These are phyloP conservation scores for Sialia sialis DNA, from an alignment of 2,113 vertebrate species.

Conservation along the genomic window DNA sequence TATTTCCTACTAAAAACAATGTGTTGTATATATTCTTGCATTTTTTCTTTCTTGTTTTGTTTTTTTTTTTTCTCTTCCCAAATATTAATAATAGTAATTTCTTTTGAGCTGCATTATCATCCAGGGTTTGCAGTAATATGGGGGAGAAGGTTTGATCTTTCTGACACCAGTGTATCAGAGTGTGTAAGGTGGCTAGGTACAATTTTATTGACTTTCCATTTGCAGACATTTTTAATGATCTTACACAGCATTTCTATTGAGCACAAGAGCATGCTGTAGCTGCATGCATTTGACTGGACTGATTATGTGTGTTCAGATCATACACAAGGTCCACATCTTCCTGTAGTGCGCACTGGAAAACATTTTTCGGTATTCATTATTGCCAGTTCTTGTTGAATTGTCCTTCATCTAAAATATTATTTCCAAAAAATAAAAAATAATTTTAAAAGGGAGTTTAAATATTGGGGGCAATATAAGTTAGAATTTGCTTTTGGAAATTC, in stretches of 20 bases:
- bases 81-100: background rate
- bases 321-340: background rate
- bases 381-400: background rate
- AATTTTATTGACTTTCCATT: background rate
- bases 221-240: background rate
- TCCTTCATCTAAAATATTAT: background rate
- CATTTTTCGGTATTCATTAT: background rate
- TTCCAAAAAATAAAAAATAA: fast-evolving
- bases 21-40: background rate
- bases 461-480: background rate
- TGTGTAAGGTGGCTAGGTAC: background rate
- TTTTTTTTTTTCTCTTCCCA: background rate
- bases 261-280: background rate
- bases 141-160: background rate
- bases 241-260: background rate
- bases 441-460: background rate
- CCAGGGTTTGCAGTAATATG: background rate
- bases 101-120: background rate
- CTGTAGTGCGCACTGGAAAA: background rate
- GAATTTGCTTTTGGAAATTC: background rate
- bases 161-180: background rate
- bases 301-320: background rate
- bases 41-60: background rate
- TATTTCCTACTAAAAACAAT: background rate
- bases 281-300: background rate